Evolutionary conservation across 2,888 invertebrate genomes (phyloP).

Genomic region (Cybosia mesomella): DNA sequence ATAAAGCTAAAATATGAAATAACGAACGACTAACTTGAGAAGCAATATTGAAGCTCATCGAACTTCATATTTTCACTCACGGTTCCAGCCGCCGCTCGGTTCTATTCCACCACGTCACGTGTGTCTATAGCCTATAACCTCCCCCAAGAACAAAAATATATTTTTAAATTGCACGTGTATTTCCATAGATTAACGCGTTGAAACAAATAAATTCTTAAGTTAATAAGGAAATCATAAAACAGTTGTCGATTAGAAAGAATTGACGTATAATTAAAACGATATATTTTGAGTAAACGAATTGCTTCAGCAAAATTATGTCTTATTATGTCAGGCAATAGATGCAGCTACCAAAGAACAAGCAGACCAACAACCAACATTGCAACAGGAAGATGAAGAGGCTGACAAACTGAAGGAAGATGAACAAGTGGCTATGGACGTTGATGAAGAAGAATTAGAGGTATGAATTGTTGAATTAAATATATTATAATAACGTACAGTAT

Average conservation of each 20-base stretch:
- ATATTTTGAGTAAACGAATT: too few species aligned
- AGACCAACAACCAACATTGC: constrained; percentile 88
- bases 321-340: constrained; percentile 90
- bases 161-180: too few species aligned
- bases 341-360: constrained; percentile 95
- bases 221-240: too few species aligned
- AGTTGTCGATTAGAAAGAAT: too few species aligned
- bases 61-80: not conserved
- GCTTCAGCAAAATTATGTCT: not conserved
- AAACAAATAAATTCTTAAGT: too few species aligned
- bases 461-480: not conserved
- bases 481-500: not conserved
- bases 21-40: not conserved
- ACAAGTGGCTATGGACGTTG: constrained; percentile 83
- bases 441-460: constrained; percentile 79
- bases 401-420: constrained; percentile 87
- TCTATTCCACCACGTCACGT: too few species aligned
- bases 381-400: constrained; percentile 88
- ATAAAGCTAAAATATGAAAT: too few species aligned
- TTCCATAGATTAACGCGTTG: too few species aligned
- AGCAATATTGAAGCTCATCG: not conserved
- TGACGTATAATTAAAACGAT: too few species aligned
- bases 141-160: too few species aligned
- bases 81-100: too few species aligned
- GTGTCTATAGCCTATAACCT: too few species aligned